A percentile compares a stretch with the other conserved stretches of the same genome.
These are phyloP conservation scores for Xestia xanthographa DNA, from an alignment of 2,888 invertebrate species.

Conservation along the genomic window DNA sequence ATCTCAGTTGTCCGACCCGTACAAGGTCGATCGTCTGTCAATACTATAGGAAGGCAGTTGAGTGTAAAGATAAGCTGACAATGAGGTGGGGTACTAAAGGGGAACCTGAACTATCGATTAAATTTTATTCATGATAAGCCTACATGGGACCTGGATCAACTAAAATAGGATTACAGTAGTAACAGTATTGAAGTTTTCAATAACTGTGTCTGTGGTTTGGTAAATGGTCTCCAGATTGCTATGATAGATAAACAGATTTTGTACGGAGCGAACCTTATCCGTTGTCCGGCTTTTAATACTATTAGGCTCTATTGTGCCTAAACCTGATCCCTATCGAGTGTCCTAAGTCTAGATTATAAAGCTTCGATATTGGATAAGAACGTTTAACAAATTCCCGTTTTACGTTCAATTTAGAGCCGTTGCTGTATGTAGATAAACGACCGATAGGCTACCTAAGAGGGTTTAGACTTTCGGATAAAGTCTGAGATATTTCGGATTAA, in stretches of 20 bases:
- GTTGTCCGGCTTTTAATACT: neutral
- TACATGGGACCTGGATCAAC: slow-evolving; percentile 17
- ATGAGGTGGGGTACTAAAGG: neutral
- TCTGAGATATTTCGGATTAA: slow-evolving; percentile 20
- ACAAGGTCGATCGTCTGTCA: neutral
- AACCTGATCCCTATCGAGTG: slow-evolving; percentile 43
- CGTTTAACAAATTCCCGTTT: slow-evolving; percentile 52
- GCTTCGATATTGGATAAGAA: slow-evolving; percentile 51
- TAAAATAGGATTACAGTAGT: slow-evolving; percentile 13
- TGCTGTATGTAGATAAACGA: slow-evolving; percentile 40
- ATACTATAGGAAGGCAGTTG: neutral
- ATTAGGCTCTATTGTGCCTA: slow-evolving; percentile 42
- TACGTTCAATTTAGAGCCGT: slow-evolving; percentile 49
- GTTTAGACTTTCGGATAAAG: slow-evolving; percentile 33
- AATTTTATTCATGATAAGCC: slow-evolving; percentile 47
- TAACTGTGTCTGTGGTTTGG: neutral
- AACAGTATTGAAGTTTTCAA: neutral
- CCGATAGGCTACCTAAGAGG: slow-evolving; percentile 19
- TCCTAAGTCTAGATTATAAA: slow-evolving; percentile 48
- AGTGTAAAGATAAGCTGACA: slow-evolving; percentile 17
- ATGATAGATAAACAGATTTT: neutral
- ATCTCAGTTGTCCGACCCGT: neutral
- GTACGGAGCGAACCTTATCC: neutral
- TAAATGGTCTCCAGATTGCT: neutral
- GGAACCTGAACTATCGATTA: too few species aligned